Evolutionary conservation across 2,888 invertebrate genomes (phyloP).

Genomic region (Scaptodrosophila latifasciaeformis): DNA sequence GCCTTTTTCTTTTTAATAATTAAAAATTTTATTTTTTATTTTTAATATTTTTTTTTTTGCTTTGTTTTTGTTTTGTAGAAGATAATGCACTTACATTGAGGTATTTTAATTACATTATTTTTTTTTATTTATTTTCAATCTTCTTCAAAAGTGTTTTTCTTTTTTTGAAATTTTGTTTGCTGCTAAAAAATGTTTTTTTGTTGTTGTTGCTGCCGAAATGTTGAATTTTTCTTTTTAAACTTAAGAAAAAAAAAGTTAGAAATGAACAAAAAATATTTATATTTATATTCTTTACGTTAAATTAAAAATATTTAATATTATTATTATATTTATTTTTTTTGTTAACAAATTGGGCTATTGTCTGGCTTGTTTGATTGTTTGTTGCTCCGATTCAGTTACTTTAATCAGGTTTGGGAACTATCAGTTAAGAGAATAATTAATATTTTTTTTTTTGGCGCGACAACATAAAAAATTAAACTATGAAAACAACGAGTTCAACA

Average conservation of each 20-base stretch:
- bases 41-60: constrained; percentile 7
- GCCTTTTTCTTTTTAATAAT: background rate
- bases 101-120: constrained; percentile 70
- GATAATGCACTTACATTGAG: constrained; percentile 67
- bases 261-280: constrained; percentile 35
- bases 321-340: constrained; percentile 25
- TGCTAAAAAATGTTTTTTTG: constrained; percentile 21
- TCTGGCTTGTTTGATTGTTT: constrained; percentile 69
- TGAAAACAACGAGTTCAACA: background rate
- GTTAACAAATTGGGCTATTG: constrained; percentile 71
- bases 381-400: constrained; percentile 69
- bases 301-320: constrained; percentile 34
- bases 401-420: constrained; percentile 32
- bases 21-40: constrained; percentile 1
- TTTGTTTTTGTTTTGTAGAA: constrained; percentile 34
- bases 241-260: constrained; percentile 15
- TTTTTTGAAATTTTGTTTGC: constrained; percentile 16
- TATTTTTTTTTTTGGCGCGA: too few species aligned
- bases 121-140: too few species aligned
- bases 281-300: constrained; percentile 39
- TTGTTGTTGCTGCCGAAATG: constrained; percentile 48
- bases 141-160: constrained; percentile 39
- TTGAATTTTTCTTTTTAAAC: constrained; percentile 29
- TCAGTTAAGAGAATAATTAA: too few species aligned
- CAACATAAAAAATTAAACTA: constrained; percentile 5